A percentile compares a stretch with the other conserved stretches of the same genome.
These are phyloP conservation scores for Lepus townsendii DNA, from an alignment of 2,797 vertebrate species.

Conservation along the genomic window DNA sequence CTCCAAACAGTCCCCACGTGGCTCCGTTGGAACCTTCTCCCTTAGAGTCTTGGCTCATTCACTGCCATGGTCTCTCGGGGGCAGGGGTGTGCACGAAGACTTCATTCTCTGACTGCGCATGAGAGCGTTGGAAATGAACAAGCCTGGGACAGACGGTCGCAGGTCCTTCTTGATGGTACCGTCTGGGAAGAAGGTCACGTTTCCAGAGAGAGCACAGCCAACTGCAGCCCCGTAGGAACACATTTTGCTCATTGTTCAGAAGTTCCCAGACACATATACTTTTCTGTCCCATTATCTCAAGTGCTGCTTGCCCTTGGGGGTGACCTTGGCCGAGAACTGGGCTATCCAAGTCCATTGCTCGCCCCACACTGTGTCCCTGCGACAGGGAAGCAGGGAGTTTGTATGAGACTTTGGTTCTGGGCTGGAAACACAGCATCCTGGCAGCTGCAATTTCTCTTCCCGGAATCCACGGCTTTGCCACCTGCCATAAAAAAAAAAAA, in stretches of 20 bases:
- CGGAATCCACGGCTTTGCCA: not conserved
- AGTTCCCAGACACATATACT: not conserved
- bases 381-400: too few relatives aligned
- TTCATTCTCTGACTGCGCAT: not conserved
- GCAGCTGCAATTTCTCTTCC: not conserved
- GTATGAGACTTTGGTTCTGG: not conserved
- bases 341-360: too few relatives aligned
- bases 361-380: not conserved
- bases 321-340: not conserved
- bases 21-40: not conserved
- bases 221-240: not conserved
- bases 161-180: not conserved
- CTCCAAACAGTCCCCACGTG: not conserved
- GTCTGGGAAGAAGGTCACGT: not conserved
- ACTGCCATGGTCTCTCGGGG: too few relatives aligned
- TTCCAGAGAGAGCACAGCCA: constrained; percentile 1
- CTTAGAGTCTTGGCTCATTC: not conserved
- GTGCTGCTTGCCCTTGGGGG: not conserved
- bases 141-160: too few relatives aligned
- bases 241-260: not conserved
- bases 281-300: not conserved
- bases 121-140: not conserved
- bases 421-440: not conserved
- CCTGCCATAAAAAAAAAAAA: constrained; percentile 8
- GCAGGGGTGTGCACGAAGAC: not conserved